phyloP scores from a whole-genome alignment of 2,113 vertebrate genomes.

The Pimephales promelas region DNA sequence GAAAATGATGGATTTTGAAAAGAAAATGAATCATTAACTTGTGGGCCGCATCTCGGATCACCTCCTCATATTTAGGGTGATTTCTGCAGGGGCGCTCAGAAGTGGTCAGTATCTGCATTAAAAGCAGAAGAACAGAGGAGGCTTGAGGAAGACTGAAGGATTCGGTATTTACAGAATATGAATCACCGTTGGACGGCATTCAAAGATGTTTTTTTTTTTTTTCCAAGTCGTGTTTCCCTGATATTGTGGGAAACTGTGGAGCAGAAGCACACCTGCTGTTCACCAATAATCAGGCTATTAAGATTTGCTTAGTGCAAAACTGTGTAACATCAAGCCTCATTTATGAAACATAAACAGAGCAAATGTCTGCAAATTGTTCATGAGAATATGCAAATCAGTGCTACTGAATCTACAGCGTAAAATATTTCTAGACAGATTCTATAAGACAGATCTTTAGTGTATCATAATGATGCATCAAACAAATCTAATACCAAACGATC shows the following conservation, averaged over 20 bases:
- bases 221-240: slow-evolving; percentile 12
- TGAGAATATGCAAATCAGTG: not conserved
- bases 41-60: slow-evolving; percentile 44
- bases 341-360: not conserved
- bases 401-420: not conserved
- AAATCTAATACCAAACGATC: not conserved
- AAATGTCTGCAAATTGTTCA: too few relatives aligned
- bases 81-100: slow-evolving; percentile 28
- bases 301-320: not conserved
- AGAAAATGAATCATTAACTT: slow-evolving; percentile 55
- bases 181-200: slow-evolving; percentile 43
- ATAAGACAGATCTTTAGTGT: not conserved
- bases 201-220: slow-evolving; percentile 26
- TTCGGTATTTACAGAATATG: slow-evolving; percentile 41
- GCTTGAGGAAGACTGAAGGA: slow-evolving; percentile 10
- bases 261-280: slow-evolving; percentile 25
- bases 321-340: slow-evolving; percentile 6
- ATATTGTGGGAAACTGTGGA: slow-evolving; percentile 8
- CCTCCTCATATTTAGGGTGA: slow-evolving; percentile 32
- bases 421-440: not conserved
- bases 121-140: slow-evolving; percentile 56
- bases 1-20: slow-evolving; percentile 56
- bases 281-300: slow-evolving; percentile 32
- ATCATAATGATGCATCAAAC: not conserved
- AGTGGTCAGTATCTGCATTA: slow-evolving; percentile 34